Base-by-base conservation (phyloP, 35 echinoderm and acorn worm species). In the Stichopus chloronotus region DNA sequence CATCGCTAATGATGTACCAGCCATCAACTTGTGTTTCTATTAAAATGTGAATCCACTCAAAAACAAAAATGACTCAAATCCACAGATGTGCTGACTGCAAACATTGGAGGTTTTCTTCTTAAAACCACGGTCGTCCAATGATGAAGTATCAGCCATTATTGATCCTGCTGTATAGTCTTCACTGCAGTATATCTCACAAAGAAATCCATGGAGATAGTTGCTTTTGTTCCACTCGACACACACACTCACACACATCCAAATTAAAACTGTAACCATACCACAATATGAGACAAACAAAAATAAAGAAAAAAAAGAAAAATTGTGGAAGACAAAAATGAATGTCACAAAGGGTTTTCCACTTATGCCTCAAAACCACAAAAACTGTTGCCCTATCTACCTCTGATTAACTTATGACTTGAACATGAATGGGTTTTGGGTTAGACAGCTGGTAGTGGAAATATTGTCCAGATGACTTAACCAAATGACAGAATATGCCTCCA, bases 391-490 rank as follows among this genome's bases (percentile, higher is more conserved):
- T 58, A 58, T 85, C 54, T 58, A 85, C 82, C 55, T 58, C 56
- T 85, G 55, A 85, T 23, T 58, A 59, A 85, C 54, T 23, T 23
- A 53, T 9, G 7, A 85, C 30, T 58, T 53, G 56, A 85, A 85
- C 82, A 85, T 85, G 82, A 85, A 85, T 85, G 55, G 19, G 25
- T 85, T 59, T 58, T 17, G 22, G 56, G 56, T 19, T 21, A 85
- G 82, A 85, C 55, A 85, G 69, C 69, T 74, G 69, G 69, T 14
- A 19, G 69, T 65, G 61, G 61, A 74, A 74, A 19, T 74, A 74
- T 74, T 74, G 69, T 74, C 69, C 69, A 74, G 69, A 74, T 74
- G 69, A n/a, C 22, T 74, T 74, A 21, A 19, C 69, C 17, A n/a
- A 74, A 16, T 74, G 69, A 74, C 69, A 74, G 69, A 14, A 74